Conservation (phyloP, 2,113 vertebrate species). For the Terrapene triunguis region DNA sequence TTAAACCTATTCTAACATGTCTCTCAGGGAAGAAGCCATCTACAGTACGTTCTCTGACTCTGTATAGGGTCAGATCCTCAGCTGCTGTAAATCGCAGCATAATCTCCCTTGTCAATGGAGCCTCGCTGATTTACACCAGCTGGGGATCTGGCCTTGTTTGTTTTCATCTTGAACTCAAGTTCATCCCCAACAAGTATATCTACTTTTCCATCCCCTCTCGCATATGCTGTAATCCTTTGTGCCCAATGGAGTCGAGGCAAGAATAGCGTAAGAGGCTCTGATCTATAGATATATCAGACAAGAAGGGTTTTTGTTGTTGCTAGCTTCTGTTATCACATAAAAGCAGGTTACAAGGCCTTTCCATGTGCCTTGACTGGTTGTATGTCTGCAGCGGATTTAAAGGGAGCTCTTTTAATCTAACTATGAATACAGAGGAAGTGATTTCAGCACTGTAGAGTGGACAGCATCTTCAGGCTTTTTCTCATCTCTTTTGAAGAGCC, state of each 20-base stretch:
- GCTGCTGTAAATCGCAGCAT: background rate
- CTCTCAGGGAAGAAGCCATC: background rate
- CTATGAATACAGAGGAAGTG: background rate
- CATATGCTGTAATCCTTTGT: background rate
- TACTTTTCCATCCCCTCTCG: background rate
- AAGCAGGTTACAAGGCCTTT: slow-evolving; percentile 3
- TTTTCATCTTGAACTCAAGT: background rate
- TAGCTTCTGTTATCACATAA: slow-evolving; percentile 15
- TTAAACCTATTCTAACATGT: background rate
- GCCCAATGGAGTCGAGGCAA: background rate
- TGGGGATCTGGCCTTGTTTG: background rate
- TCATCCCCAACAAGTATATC: background rate
- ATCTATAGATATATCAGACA: background rate
- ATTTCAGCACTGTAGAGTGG: background rate
- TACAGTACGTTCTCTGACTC: accelerated
- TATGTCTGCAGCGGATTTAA: background rate
- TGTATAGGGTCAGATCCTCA: background rate
- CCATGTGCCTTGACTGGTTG: background rate
- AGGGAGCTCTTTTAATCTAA: background rate
- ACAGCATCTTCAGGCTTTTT: background rate
- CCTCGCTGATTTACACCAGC: background rate
- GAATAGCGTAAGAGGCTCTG: background rate
- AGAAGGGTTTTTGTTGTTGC: background rate
- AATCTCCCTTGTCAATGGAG: background rate
- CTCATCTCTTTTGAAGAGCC: background rate